Base-by-base conservation (phyloP, 2,113 vertebrate species). In the Potamarius usumacintae region DNA sequence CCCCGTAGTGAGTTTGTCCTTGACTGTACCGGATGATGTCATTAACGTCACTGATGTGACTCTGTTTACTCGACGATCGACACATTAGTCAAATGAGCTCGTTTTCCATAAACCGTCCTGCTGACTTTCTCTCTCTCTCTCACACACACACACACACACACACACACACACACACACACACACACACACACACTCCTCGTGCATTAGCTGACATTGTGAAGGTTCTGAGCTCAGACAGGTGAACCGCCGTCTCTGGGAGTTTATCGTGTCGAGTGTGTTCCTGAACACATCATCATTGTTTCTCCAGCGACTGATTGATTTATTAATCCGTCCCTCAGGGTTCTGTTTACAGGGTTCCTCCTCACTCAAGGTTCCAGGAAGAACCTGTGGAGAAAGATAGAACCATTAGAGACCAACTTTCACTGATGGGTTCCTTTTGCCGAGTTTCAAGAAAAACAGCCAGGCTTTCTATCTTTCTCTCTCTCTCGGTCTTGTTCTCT, bases 41-140 rank as follows among this genome's bases (percentile, higher is more conserved):
- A 85, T 67, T 52, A 30, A 10, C 58, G n/a, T 7, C 25, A 65
- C 42, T 34, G 42, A n/a, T 78, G 50, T 62, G 84, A 78, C n/a
- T 85, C 2, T 86, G 30, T 79, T 55, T 52, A 53, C n/a, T 65
- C 14, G 2, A 20, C 50, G 27, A 67, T 55, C 48, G 17, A 6
- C 12, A 69, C 7, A 76, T 80, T 86, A 80, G 14, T n/a, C 85
- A 86, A 79, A 86, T 86, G 2, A 42, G 20, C 60, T 69, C 6
- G 62, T 69, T 86, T 86, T 86, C 76, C 85, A 86, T 86, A 69
- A 86, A 86, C 85, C 50, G 76, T 80, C 76, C 50, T 62, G 7
- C 18, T 86, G 74, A 55, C 9, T 12, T 7, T 18, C n/a, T 72
- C 69, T 72, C 69, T 3, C 15, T 42, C 15, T 71, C 67, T 18